These are phyloP conservation scores for Epizoanthus ramosus DNA, from an alignment of 92 coral and sea anemone species.

Conservation along the genomic window DNA sequence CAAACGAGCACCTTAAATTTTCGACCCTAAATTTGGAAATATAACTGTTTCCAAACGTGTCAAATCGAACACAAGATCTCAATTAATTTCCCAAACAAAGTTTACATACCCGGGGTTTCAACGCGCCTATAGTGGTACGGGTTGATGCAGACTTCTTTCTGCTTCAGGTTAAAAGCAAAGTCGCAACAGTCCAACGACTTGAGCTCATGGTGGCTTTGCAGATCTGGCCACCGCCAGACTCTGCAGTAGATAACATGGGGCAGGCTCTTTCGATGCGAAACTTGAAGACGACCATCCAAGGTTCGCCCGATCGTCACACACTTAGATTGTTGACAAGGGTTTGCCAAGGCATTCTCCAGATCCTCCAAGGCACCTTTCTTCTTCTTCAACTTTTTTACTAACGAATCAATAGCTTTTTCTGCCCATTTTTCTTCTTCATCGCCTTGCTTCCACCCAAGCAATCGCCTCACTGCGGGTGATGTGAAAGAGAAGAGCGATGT, in stretches of 20 bases:
- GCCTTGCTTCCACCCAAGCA: slow-evolving; percentile 37
- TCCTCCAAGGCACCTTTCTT: slow-evolving; percentile 42
- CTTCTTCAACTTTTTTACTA: slow-evolving; percentile 38
- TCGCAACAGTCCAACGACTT: slow-evolving; percentile 41
- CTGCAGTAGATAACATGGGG: slow-evolving; percentile 43
- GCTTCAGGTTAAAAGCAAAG: slow-evolving; percentile 31
- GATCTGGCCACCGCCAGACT: slow-evolving; percentile 42
- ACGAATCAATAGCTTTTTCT: slow-evolving; percentile 28
- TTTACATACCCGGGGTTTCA: slow-evolving; percentile 41
- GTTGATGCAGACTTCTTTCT: slow-evolving; percentile 40
- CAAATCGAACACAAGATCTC: not conserved
- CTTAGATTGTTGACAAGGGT: slow-evolving; percentile 21
- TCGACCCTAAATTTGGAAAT: no score
- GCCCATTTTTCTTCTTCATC: slow-evolving; percentile 43
- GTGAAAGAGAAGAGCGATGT: slow-evolving; percentile 34
- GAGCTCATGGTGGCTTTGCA: slow-evolving; percentile 41
- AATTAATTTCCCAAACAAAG: not conserved
- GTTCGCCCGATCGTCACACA: slow-evolving; percentile 37
- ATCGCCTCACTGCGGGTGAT: slow-evolving; percentile 37
- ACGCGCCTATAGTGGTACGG: slow-evolving; percentile 43
- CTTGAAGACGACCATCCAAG: slow-evolving; percentile 40
- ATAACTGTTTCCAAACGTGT: not conserved
- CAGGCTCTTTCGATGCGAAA: slow-evolving; percentile 38
- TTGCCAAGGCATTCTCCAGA: slow-evolving; percentile 29
- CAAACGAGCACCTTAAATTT: not conserved